Conservation (phyloP, 2,113 vertebrate genomes). For the Spheniscus mendiculus region DNA sequence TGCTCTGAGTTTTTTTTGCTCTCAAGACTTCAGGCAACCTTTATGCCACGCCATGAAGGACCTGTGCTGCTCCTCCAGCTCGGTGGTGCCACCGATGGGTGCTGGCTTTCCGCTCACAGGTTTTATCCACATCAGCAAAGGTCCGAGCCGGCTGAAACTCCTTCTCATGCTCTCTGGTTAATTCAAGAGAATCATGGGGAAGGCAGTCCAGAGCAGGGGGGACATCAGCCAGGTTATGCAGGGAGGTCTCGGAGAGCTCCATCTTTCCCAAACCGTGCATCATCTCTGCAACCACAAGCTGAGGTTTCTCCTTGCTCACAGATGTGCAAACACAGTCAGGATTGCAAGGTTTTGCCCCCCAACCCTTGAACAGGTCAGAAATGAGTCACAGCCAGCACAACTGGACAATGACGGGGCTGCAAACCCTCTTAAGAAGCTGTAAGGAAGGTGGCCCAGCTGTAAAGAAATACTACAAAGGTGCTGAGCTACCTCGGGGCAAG, state of each 20-base stretch:
- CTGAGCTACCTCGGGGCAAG: not conserved
- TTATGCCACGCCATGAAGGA: not conserved
- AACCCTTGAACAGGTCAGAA: not conserved
- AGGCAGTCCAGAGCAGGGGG: not conserved
- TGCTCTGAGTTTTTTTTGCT: not conserved
- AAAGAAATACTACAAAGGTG: not conserved
- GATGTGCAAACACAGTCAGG: not conserved
- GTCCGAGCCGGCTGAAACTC: not conserved
- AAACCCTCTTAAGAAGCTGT: not conserved
- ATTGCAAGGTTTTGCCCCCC: not conserved
- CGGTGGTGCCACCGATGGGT: not conserved
- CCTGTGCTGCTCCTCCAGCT: not conserved
- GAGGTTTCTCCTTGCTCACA: not conserved
- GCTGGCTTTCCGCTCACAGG: not conserved
- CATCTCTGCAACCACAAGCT: not conserved
- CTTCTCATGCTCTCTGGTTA: not conserved
- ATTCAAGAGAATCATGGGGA: not conserved
- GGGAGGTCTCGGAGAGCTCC: not conserved
- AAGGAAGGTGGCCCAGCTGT: not conserved
- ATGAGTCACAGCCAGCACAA: not conserved
- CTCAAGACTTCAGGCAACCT: not conserved
- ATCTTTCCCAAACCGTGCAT: not conserved
- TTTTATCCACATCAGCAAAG: not conserved
- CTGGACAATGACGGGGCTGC: not conserved
- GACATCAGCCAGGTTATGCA: not conserved